phyloP scores from a whole-genome alignment of 2,888 invertebrate species.

The Aleiodes testaceus region DNA sequence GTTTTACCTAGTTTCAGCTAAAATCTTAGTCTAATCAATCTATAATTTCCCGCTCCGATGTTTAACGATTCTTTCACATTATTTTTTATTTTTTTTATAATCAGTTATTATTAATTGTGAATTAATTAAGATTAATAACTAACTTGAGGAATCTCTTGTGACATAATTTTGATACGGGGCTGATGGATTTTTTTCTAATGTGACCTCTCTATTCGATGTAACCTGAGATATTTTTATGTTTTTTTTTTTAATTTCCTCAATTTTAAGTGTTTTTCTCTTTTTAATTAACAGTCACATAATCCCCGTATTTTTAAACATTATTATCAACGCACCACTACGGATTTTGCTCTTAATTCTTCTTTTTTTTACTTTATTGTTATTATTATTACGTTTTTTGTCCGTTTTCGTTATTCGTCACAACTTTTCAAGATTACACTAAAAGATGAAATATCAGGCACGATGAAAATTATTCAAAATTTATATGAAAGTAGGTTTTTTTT shows the following conservation, averaged over 20 bases:
- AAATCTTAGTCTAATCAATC: too few species aligned
- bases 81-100: too few species aligned
- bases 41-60: too few species aligned
- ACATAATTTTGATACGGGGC: too few species aligned
- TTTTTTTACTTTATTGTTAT: neutral
- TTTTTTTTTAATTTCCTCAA: slow-evolving; percentile 30
- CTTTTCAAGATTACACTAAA: slow-evolving; percentile 16
- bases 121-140: too few species aligned
- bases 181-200: slow-evolving; percentile 12
- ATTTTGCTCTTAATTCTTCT: slow-evolving; percentile 3
- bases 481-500: neutral
- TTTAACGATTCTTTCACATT: too few species aligned
- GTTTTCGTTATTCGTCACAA: slow-evolving; percentile 14
- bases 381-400: neutral
- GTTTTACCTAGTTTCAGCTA: too few species aligned
- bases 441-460: slow-evolving; percentile 30
- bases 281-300: neutral
- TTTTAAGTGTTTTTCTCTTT: neutral
- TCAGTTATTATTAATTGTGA: too few species aligned
- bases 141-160: too few species aligned
- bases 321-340: slow-evolving; percentile 29
- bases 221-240: slow-evolving; percentile 39
- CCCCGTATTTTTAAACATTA: slow-evolving; percentile 20
- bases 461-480: neutral
- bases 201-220: slow-evolving; percentile 38